These are phyloP conservation scores for Polydrusus tereticollis DNA, from an alignment of 2,888 invertebrate genomes.

Conservation along the genomic window DNA sequence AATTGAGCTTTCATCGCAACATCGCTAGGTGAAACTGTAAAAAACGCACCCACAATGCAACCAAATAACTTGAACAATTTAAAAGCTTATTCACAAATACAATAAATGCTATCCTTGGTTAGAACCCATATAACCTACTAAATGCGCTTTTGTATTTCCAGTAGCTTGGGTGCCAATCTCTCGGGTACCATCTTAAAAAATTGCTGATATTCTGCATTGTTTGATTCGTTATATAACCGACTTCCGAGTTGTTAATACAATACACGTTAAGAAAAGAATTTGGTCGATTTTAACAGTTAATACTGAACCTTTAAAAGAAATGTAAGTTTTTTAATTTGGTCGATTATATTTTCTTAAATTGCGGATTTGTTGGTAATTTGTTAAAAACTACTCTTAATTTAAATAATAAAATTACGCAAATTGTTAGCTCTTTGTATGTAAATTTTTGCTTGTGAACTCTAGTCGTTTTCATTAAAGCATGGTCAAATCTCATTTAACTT, in stretches of 20 bases:
- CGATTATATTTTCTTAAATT: background rate
- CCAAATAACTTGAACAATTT: constrained; percentile 11
- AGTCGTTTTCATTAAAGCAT: constrained; percentile 54
- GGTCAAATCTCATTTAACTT: constrained; percentile 54
- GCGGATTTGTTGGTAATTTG: background rate
- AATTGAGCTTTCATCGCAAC: constrained; percentile 20
- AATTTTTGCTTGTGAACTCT: constrained; percentile 53
- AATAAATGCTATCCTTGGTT: constrained; percentile 61
- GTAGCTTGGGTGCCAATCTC: constrained; percentile 40
- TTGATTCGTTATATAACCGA: background rate
- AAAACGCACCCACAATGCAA: constrained; percentile 25
- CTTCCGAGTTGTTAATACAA: constrained; percentile 1
- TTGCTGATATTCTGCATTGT: constrained; percentile 12
- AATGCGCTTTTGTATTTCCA: constrained; percentile 52
- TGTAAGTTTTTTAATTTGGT: too few species aligned
- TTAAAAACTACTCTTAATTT: constrained; percentile 3
- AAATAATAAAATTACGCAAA: constrained; percentile 41
- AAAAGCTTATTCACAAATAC: constrained; percentile 7
- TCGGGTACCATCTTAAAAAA: constrained; percentile 35
- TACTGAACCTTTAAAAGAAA: background rate
- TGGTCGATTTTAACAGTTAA: background rate
- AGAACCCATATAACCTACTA: constrained; percentile 62
- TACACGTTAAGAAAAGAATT: constrained; percentile 6
- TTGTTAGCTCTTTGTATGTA: constrained; percentile 52
- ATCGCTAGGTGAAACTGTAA: constrained; percentile 4